phyloP scores from a whole-genome alignment of 2,113 vertebrate species.

The Cottus gobio region DNA sequence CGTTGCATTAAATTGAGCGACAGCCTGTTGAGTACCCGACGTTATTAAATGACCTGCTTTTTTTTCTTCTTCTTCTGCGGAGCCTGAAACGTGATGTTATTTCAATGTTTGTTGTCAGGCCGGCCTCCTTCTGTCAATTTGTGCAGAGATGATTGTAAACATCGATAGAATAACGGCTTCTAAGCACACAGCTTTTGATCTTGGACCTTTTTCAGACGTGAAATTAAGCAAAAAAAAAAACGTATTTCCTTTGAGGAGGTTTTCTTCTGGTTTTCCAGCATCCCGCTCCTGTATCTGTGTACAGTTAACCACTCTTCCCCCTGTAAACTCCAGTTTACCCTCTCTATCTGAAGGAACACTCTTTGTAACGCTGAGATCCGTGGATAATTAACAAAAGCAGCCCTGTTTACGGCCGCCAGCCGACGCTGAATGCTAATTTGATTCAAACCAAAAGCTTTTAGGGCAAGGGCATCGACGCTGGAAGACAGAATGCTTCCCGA shows the following conservation, averaged over 20 bases:
- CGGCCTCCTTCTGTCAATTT: not conserved
- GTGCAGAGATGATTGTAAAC: constrained; percentile 7
- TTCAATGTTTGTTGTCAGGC: not conserved
- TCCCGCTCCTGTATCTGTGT: constrained; percentile 23
- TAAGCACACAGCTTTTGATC: not conserved
- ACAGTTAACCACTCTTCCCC: not conserved
- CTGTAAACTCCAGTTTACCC: constrained; percentile 40
- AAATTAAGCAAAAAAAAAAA: not conserved
- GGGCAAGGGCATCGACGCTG: constrained; percentile 43
- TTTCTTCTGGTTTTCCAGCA: not conserved
- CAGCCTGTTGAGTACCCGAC: constrained; percentile 30
- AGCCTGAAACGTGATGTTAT: constrained; percentile 15
- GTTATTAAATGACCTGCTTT: constrained; percentile 21
- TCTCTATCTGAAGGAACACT: constrained; percentile 68
- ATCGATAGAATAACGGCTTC: constrained; percentile 14
- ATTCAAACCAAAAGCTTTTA: constrained; percentile 55
- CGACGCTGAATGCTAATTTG: constrained; percentile 78
- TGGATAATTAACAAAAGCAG: constrained; percentile 84
- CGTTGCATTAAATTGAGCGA: constrained; percentile 28
- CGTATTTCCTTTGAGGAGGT: not conserved
- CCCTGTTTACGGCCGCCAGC: constrained; percentile 76
- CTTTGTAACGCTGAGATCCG: constrained; percentile 79
- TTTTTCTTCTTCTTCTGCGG: constrained; percentile 35
- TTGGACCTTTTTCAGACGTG: not conserved
- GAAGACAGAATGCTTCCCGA: constrained; percentile 64